Evolutionary conservation across 2,113 vertebrate species (phyloP).

Genomic region (Xenopus laevis): DNA sequence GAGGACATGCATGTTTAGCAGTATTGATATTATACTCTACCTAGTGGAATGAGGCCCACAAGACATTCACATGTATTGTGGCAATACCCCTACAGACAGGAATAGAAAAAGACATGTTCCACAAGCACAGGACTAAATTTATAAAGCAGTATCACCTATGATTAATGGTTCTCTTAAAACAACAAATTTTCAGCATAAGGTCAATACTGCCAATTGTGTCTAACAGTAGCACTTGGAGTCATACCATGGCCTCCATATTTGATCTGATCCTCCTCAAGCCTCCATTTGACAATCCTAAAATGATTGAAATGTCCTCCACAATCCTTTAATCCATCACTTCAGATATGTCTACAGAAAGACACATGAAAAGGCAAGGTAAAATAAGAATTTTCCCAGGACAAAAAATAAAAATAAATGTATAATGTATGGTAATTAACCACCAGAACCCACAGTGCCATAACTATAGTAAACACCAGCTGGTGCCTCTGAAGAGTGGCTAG

Average conservation of each 20-base stretch:
- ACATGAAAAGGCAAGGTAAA: slow-evolving; percentile 98
- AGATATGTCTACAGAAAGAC: slow-evolving; percentile 99
- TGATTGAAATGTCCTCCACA: slow-evolving; percentile 98
- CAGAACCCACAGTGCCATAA: slow-evolving; percentile 74
- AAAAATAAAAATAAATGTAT: slow-evolving; percentile 54
- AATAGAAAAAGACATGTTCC: neutral
- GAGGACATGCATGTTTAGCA: slow-evolving; percentile 88
- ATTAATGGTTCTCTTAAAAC: neutral
- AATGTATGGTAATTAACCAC: slow-evolving; percentile 48
- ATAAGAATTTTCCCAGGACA: slow-evolving; percentile 71
- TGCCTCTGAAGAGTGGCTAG: slow-evolving; percentile 61
- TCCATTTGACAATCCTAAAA: slow-evolving; percentile 97
- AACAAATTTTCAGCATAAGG: slow-evolving; percentile 69
- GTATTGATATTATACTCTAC: slow-evolving; percentile 83
- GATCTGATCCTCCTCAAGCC: slow-evolving; percentile 98
- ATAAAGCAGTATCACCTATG: slow-evolving; percentile 1
- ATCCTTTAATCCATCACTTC: slow-evolving; percentile 99
- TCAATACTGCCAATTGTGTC: slow-evolving; percentile 92
- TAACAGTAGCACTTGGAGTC: slow-evolving; percentile 94
- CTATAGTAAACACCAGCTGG: slow-evolving; percentile 71
- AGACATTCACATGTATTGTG: slow-evolving; percentile 19
- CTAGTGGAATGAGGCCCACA: slow-evolving; percentile 40
- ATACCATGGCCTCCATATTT: slow-evolving; percentile 98
- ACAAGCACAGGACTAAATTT: neutral
- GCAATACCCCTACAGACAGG: neutral